Evolutionary conservation across 2,888 invertebrate genomes (phyloP), one percentile per base, ranked within the genome.

Genomic region (Leucoptera coffeella): DNA sequence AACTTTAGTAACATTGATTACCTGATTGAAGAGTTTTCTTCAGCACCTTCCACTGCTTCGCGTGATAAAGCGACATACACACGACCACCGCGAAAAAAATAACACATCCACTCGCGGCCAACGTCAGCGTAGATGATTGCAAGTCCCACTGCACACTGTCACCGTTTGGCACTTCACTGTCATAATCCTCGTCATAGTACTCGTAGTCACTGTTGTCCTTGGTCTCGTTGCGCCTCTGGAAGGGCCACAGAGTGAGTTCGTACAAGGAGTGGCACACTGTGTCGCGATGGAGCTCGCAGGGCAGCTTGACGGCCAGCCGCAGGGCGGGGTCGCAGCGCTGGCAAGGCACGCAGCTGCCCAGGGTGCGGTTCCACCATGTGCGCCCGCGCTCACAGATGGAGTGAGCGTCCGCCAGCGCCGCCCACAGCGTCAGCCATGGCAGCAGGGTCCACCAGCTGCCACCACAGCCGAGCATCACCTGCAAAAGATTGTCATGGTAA

Each of bases 51-150:
- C 86, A 87, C 52, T 86, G 86, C 44, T 78, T 77, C 40, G 84
- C 82, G 49, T 86, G 85, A 43, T 85, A 78, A 41, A 86, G 59
- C 38, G 85, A 82, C 50, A 85, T 80, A 43, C 80, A 75, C 38
- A 84, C 77, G 47, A 85, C 84, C 36, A 82, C 82, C 41, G 83
- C 65, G 69, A 87, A 85, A 71, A 87, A 87, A 47, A 86, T 69
- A 31, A 85, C 72, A 67, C 86, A 87, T 35, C 84, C 82, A 47
- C 80, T 75, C 19, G 82, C 80, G 25, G 85, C 86, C 37, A 85
- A 57, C 32, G 80, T 76, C 42, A 87, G 69, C 29, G 82, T 80
- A 25, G 80, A 74, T 6, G 17, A 17, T 9, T 17, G 17, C 6
- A 17, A 9, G 9, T 17, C 17, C 29, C 82, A 79, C 47, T 85